Percentiles rank a stretch among this genome's conserved stretches.
These are phyloP conservation scores for Drosophila mulleri DNA, from an alignment of 2,888 invertebrate species.

Conservation along the genomic window DNA sequence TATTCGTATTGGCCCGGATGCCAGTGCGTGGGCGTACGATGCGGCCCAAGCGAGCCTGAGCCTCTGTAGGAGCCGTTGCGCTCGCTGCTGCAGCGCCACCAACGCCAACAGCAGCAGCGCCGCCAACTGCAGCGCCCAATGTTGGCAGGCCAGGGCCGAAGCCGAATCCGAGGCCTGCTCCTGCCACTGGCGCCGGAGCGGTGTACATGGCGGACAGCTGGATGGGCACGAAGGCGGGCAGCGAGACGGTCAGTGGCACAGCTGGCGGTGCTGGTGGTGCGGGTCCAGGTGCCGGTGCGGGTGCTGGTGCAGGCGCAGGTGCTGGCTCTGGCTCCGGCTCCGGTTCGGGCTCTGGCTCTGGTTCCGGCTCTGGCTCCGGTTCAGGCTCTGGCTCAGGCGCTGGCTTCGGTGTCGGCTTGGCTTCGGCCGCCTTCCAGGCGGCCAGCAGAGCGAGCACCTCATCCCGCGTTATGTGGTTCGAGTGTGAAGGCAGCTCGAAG, in stretches of 20 bases:
- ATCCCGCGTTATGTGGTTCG: conserved; percentile 75
- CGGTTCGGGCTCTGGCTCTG: conserved; percentile 43
- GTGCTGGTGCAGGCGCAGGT: conserved; percentile 57
- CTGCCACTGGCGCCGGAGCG: conserved; percentile 76
- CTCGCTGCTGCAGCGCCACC: conserved; percentile 25
- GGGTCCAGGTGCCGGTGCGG: conserved; percentile 71
- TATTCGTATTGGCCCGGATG: conserved; percentile 33
- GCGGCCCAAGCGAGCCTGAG: conserved; percentile 19
- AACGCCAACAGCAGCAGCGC: conserved; percentile 18
- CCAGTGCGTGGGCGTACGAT: neutral
- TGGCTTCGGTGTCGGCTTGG: conserved; percentile 78
- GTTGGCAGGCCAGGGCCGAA: conserved; percentile 8
- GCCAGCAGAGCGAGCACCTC: conserved; percentile 80
- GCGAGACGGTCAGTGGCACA: conserved; percentile 82
- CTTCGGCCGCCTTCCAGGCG: conserved; percentile 76
- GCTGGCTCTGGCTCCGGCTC: conserved; percentile 83
- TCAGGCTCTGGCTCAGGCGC: conserved; percentile 66
- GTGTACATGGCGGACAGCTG: conserved; percentile 84
- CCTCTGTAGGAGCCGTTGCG: neutral
- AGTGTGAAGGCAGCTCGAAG: conserved; percentile 45
- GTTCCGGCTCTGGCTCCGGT: conserved; percentile 79
- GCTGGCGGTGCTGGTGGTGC: conserved; percentile 83
- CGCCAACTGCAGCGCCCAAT: conserved; percentile 11
- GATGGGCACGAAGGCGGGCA: conserved; percentile 84
- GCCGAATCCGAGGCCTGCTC: conserved; percentile 56